Evolutionary conservation across 2,888 invertebrate genomes (phyloP), one percentile per base, ranked within the genome.

Genomic region (Cataglyphis cursor): DNA sequence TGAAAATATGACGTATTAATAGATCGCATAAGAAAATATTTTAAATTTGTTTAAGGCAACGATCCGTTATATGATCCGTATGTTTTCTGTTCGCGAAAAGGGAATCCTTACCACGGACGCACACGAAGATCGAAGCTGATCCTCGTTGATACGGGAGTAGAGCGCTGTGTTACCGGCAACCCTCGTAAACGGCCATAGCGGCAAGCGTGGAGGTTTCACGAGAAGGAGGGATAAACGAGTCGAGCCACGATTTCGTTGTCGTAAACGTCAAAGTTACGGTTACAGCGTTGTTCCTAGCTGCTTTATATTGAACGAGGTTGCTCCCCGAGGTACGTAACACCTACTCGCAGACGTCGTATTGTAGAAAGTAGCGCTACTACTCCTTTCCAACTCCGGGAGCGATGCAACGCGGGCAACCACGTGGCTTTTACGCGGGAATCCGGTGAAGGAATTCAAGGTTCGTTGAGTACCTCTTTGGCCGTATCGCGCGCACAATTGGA

Each of bases 211-310:
- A 84, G 86, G 85, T 89, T 89, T 87, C 85, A 81, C 62, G 86
- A 88, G 88, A 86, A 87, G 87, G 89, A 90, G 92, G 93, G 92
- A 93, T 92, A 94, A 94, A 95, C 94, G 94, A 94, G 93, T 93
- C 92, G 90, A 94, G 94, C 95, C 92, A 94, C 95, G 94, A 95
- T 95, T 95, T 94, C 94, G 94, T 94, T 93, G 94, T 95, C 95
- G 95, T 95, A 95, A 95, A 95, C 94, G 95, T 95, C 95, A 95
- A 93, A 94, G 94, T 95, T 95, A 94, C 94, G 95, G 94, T 95
- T 95, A 94, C 94, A 94, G 94, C 93, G 94, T 94, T 94, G 93
- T 94, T 95, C 93, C 92, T 93, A 90, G 94, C 93, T 94, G 92
- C 94, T 94, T 94, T 95, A 95, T 95, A 94, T 94, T 93, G 94